These are phyloP conservation scores for Gracilinanus agilis DNA, from an alignment of 2,113 vertebrate species.

Conservation along the genomic window DNA sequence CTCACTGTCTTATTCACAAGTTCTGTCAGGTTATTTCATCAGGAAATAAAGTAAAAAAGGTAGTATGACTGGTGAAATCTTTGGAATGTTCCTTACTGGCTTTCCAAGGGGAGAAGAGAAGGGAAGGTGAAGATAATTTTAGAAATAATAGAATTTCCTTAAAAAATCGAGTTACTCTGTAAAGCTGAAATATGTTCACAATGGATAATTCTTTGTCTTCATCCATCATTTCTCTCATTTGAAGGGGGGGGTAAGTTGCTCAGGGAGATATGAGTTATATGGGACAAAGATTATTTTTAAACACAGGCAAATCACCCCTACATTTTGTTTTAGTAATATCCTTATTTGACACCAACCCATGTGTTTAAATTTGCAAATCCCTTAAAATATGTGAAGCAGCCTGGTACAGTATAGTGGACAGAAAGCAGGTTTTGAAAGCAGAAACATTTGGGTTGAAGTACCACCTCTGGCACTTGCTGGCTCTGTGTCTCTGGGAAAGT, in stretches of 20 bases:
- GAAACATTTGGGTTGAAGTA: not conserved
- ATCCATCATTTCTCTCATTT: not conserved
- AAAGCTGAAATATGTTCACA: slow-evolving; percentile 26
- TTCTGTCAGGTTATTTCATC: slow-evolving; percentile 1
- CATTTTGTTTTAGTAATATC: not conserved
- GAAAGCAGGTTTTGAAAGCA: not conserved
- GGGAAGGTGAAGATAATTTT: not conserved
- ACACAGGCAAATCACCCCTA: not conserved
- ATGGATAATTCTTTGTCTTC: not conserved
- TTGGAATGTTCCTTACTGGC: slow-evolving; percentile 22
- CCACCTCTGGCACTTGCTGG: not conserved
- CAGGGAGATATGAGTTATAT: not conserved
- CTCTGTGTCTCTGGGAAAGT: not conserved
- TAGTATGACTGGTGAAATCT: not conserved
- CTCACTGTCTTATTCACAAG: slow-evolving; percentile 44
- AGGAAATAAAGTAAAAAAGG: not conserved
- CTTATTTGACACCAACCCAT: not conserved
- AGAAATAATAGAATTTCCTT: slow-evolving; percentile 16
- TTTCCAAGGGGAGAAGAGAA: not conserved
- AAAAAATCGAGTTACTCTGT: not conserved
- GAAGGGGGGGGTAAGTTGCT: slow-evolving; percentile 10
- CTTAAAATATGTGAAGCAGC: not conserved
- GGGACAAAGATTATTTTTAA: not conserved
- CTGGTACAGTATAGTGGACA: not conserved
- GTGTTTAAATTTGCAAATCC: not conserved